These are phyloP conservation scores for Hafferia zeledoni DNA, from an alignment of 2,797 vertebrate genomes.

Conservation along the genomic window DNA sequence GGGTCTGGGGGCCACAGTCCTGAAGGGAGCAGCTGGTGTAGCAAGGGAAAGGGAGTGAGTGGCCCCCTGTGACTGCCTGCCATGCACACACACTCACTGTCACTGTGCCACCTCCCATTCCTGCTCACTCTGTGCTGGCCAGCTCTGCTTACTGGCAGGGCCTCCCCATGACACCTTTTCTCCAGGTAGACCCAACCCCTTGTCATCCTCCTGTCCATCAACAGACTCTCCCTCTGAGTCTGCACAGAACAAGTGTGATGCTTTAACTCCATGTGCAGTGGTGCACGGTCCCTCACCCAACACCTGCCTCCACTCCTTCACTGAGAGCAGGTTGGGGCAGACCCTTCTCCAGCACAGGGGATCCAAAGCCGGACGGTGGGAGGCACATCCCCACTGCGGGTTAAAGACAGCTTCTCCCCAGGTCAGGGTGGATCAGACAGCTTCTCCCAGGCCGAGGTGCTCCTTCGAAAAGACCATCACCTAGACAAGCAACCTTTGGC, in stretches of 20 bases:
- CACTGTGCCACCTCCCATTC: too few species aligned
- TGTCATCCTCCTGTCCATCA: not conserved
- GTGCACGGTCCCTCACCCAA: too few species aligned
- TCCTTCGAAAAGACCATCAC: not conserved
- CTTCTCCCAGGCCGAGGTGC: rapidly evolving
- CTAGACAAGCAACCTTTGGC: not conserved
- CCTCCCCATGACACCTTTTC: rapidly evolving
- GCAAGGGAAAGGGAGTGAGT: rapidly evolving
- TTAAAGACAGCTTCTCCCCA: not conserved
- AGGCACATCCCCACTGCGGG: not conserved
- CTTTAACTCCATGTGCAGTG: rapidly evolving
- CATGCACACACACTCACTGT: rapidly evolving
- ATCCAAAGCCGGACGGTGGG: not conserved
- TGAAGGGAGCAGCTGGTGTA: not conserved
- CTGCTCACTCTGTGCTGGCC: not conserved
- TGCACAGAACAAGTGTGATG: rapidly evolving
- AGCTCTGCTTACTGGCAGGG: too few species aligned
- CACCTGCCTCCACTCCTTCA: rapidly evolving
- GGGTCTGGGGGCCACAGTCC: not conserved
- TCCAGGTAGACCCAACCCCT: not conserved
- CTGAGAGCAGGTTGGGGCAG: not conserved
- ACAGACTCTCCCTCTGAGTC: not conserved
- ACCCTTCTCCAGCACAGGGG: not conserved
- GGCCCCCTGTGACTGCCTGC: rapidly evolving
- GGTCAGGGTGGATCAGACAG: rapidly evolving